These are phyloP conservation scores for Sialis lutaria DNA, from an alignment of 2,888 invertebrate species.

Conservation along the genomic window DNA sequence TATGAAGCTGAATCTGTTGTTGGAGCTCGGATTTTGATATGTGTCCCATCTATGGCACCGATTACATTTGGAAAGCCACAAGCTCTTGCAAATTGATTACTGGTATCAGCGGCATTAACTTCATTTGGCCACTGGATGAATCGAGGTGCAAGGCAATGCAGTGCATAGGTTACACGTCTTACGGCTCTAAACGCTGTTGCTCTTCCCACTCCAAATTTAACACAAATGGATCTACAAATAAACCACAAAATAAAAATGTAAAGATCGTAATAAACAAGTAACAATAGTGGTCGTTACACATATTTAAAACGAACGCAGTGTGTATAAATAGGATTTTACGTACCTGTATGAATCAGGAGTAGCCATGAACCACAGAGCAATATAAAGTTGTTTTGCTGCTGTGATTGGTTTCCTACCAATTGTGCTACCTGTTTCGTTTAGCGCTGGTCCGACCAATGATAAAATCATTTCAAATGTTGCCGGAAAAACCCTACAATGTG, in stretches of 20 bases:
- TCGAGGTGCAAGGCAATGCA: not conserved
- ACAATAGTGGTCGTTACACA: too few relatives aligned
- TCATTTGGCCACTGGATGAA: not conserved
- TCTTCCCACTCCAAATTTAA: not conserved
- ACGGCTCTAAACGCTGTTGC: not conserved
- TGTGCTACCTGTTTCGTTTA: too few relatives aligned
- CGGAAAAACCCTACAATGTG: too few relatives aligned
- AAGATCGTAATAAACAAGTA: too few relatives aligned
- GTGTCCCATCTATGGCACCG: conserved; percentile 12
- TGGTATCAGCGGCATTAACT: not conserved
- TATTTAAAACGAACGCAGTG: too few relatives aligned
- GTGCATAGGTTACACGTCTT: not conserved
- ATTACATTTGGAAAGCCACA: conserved; percentile 10
- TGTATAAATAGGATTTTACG: too few relatives aligned
- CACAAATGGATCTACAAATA: not conserved
- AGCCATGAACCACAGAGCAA: not conserved
- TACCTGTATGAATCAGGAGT: not conserved
- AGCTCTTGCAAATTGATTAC: conserved; percentile 5
- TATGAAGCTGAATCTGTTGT: conserved; percentile 3
- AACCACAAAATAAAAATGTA: not conserved
- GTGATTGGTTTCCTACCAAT: too few relatives aligned
- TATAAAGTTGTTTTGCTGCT: not conserved
- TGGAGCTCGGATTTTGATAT: conserved; percentile 10
- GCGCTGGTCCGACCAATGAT: too few relatives aligned
- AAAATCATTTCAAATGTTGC: too few relatives aligned